phyloP scores from a whole-genome alignment of 2,797 vertebrate species.

The Botia kubotai region DNA sequence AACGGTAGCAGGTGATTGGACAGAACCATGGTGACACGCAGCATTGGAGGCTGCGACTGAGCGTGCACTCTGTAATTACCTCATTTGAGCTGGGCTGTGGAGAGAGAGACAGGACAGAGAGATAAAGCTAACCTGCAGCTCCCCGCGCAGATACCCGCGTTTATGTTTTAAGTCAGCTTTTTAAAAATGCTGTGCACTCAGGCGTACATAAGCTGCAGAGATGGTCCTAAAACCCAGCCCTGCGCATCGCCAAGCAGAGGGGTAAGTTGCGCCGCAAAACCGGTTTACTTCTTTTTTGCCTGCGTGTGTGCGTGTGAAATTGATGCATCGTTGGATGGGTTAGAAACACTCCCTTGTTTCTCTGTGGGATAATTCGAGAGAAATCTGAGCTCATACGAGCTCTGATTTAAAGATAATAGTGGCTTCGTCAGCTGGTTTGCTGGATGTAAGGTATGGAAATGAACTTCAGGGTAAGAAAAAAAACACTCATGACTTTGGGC shows the following conservation, averaged over 20 bases:
- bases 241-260: slow-evolving; percentile 65
- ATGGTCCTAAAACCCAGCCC: slow-evolving; percentile 68
- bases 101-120: slow-evolving; percentile 44
- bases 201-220: slow-evolving; percentile 71
- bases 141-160: slow-evolving; percentile 62
- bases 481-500: slow-evolving; percentile 57
- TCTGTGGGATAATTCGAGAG: slow-evolving; percentile 34
- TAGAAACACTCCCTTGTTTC: slow-evolving; percentile 34
- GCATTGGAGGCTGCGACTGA: slow-evolving; percentile 69
- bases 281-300: slow-evolving; percentile 14
- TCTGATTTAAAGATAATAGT: slow-evolving; percentile 42
- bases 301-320: slow-evolving; percentile 1
- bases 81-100: slow-evolving; percentile 65
- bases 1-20: slow-evolving; percentile 72
- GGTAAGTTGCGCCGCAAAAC: slow-evolving; percentile 71
- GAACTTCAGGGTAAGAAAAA: slow-evolving; percentile 53
- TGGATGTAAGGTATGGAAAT: slow-evolving; percentile 6
- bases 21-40: slow-evolving; percentile 64
- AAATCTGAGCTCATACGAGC: slow-evolving; percentile 23
- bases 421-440: slow-evolving; percentile 21
- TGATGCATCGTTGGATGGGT: slow-evolving; percentile 10
- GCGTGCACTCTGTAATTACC: slow-evolving; percentile 70
- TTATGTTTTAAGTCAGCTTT: slow-evolving; percentile 67
- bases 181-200: slow-evolving; percentile 75
- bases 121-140: slow-evolving; percentile 41